Conservation (phyloP, 2,797 vertebrate genomes). For the Meriones psammophilus region DNA sequence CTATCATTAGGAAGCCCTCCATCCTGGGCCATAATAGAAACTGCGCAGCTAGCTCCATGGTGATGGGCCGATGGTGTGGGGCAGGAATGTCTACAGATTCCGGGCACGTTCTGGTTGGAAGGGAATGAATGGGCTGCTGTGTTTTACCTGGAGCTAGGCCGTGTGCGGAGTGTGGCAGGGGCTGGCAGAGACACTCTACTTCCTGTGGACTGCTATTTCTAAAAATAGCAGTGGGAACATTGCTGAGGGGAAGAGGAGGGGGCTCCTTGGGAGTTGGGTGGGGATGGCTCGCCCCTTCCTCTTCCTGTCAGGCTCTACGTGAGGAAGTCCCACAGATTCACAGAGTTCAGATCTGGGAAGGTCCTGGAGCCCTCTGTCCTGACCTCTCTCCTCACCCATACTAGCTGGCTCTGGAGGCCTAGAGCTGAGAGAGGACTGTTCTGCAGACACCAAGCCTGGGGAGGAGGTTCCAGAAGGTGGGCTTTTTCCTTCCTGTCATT, state of each 20-base stretch:
- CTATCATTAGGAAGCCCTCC: constrained; percentile 49
- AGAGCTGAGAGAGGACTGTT: background rate
- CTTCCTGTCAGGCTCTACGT: constrained; percentile 73
- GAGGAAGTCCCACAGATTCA: constrained; percentile 46
- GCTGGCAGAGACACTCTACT: constrained; percentile 28
- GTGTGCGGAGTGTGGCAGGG: background rate
- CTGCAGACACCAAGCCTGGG: background rate
- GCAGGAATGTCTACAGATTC: constrained; percentile 55
- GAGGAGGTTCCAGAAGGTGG: background rate
- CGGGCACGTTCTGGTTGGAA: constrained; percentile 8
- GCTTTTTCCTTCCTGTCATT: constrained; percentile 16
- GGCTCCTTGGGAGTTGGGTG: constrained; percentile 68
- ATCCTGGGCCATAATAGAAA: constrained; percentile 60
- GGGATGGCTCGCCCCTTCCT: constrained; percentile 63
- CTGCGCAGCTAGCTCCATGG: background rate
- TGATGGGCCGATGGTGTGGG: background rate
- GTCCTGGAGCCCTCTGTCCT: background rate
- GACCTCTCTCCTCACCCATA: background rate
- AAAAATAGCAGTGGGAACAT: constrained; percentile 70
- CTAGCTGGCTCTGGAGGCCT: background rate
- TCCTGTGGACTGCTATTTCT: constrained; percentile 40
- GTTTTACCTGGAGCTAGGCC: constrained; percentile 67
- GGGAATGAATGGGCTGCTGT: constrained; percentile 66
- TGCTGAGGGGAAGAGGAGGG: constrained; percentile 69
- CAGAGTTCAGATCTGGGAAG: constrained; percentile 32